Evolutionary conservation across 2,797 vertebrate genomes (phyloP), one percentile per base, ranked within the genome.

Genomic region (Caiman crocodilus): DNA sequence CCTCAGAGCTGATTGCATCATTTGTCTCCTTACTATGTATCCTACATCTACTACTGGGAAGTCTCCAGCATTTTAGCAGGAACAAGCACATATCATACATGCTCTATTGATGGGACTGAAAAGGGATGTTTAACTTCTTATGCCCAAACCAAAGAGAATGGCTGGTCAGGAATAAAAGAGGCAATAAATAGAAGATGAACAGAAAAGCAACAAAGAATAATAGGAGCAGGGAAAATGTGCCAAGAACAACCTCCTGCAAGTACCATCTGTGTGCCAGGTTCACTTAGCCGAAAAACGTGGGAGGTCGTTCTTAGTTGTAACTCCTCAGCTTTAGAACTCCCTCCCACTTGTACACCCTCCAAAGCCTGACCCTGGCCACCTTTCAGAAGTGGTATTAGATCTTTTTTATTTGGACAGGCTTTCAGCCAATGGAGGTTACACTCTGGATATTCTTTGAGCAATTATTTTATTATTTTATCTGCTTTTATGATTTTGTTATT

Each of bases 321-420:
- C 21, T 74, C 73, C 26, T 84, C 67, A 95, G 88, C 94, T 90
- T 77, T 73, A 88, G 23, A 77, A 69, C 16, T 55, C 90, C 78
- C 83, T 92, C 76, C 30, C 87, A 88, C 74, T 69, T 87, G 74
- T 95, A 91, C 89, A 76, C 78, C 69, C 76, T 67, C 16, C 76
- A 65, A 86, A 84, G 42, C 42, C 42, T 50, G 42, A 50, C 42
- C 42, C 42, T 50, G 42, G 42, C 42, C 42, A 10, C 42, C 42
- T 50, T 50, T 50, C 42, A 50, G 42, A 50, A 50, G 42, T 10
- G 9, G 42, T 11, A 10, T 50, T 11, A 50, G 42, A 50, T 50
- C 42, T 50, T 50, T 50, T 50, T 50, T 50, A 50, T 50, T 50
- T 50, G 42, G 42, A 50, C 6, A 50, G 42, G 42, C 42, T 50